phyloP scores from a whole-genome alignment of 2,888 invertebrate genomes.

The Tiliacea aurago region DNA sequence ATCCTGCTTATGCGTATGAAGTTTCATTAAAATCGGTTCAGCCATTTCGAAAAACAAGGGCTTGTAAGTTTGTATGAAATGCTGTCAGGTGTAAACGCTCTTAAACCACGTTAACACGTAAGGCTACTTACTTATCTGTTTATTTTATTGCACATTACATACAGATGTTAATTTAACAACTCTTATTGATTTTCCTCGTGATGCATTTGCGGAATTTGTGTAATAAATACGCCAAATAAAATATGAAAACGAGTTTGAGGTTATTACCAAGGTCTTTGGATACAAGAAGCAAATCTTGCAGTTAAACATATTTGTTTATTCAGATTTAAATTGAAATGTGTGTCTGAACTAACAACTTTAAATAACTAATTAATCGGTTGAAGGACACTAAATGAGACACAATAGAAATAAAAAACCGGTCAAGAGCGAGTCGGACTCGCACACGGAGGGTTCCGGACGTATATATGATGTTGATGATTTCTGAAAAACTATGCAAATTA shows the following conservation, averaged over 20 bases:
- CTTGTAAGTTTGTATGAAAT: too few relatives aligned
- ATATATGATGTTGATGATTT: too few relatives aligned
- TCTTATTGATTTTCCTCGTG: constrained; percentile 26
- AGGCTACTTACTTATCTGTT: not conserved
- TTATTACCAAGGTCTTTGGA: not conserved
- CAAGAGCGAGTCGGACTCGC: too few relatives aligned
- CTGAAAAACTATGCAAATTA: too few relatives aligned
- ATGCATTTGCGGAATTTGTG: not conserved
- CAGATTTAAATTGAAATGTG: not conserved
- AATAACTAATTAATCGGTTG: not conserved
- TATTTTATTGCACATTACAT: constrained; percentile 15
- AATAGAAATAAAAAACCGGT: too few relatives aligned
- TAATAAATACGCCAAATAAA: not conserved
- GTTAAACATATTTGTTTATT: not conserved
- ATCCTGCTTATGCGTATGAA: too few relatives aligned
- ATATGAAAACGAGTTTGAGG: not conserved
- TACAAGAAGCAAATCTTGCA: not conserved
- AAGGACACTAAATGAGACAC: not conserved
- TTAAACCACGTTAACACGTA: too few relatives aligned
- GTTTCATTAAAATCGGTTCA: too few relatives aligned
- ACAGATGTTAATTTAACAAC: constrained; percentile 12
- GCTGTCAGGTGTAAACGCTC: too few relatives aligned
- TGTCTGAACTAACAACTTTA: not conserved
- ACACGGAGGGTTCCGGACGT: too few relatives aligned
- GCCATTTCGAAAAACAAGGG: too few relatives aligned